phyloP scores from a whole-genome alignment of 2,113 vertebrate genomes.

The Gymnorhina tibicen region DNA sequence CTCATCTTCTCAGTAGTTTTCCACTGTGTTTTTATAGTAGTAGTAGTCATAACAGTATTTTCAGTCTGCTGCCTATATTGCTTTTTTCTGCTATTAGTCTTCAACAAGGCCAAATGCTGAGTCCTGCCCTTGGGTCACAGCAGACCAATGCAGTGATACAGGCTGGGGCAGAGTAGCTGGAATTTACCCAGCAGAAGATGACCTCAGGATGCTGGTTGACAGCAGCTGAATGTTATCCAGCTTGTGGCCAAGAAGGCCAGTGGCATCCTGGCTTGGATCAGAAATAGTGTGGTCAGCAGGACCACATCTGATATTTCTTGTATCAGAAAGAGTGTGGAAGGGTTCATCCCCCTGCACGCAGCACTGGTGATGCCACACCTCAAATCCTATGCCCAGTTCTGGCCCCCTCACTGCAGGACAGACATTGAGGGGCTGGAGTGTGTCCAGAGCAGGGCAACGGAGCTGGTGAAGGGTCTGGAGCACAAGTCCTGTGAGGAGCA shows the following conservation, averaged over 20 bases:
- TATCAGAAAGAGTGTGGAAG: neutral
- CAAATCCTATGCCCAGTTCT: neutral
- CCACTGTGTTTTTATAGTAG: neutral
- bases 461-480: neutral
- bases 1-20: neutral
- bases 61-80: neutral
- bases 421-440: fast-evolving
- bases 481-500: neutral
- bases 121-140: neutral
- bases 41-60: too few species aligned
- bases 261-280: neutral
- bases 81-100: neutral
- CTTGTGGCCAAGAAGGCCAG: fast-evolving
- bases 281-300: fast-evolving
- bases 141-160: neutral
- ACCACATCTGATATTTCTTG: neutral
- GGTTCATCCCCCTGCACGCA: fast-evolving
- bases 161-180: neutral
- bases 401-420: neutral
- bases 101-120: neutral
- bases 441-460: neutral
- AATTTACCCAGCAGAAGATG: neutral
- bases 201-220: neutral
- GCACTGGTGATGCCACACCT: neutral
- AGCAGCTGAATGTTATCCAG: neutral